Base-by-base conservation (phyloP, 2,113 vertebrate species). In the Epinephelus fuscoguttatus region DNA sequence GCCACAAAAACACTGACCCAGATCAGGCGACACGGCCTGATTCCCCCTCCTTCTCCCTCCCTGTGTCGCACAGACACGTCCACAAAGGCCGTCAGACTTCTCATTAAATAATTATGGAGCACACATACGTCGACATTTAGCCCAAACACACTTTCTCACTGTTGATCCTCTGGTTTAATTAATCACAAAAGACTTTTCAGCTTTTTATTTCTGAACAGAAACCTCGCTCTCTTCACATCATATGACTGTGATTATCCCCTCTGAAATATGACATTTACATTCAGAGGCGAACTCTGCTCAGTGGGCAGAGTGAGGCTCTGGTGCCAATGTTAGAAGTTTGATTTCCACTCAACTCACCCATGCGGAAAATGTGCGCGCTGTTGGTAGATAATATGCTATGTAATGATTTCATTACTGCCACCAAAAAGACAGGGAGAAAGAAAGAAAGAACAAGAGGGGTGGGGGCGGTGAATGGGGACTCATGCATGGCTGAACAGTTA, bases 331-430 rank as follows among this genome's bases (percentile, higher is more conserved):
- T 66, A 61, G 64, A 77, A 73, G 78, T 47, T 63, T 67, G 27
- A 56, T 78, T 84, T 78, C 40, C 33, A 68, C 80, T 67, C 67
- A 60, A 85, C 67, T 68, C 76, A 76, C 53, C 73, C 79, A 66
- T 62, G 81, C 37, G 70, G 57, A 80, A 78, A 80, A 78, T 84
- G 50, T 86, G 75, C 53, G 86, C 25, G 61, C 80, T 64, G 75
- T 42, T 82, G 77, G 55, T 69, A 66, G 70, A 84, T 53, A 47
- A 77, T 70, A 47, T 83, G 37, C 50, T 52, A 60, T 66, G 52
- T 66, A 74, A 82, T 70, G 75, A 78, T 68, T 86, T 86, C 23
- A 72, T 68, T 67, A 60, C 81, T 61, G 56, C 64, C 72, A 70
- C 69, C 72, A 74, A 59, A 81, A 64, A 79, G 68, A 67, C 1